phyloP scores from a whole-genome alignment of 1,140 invertebrate species.

The Cotesia vestalis region DNA sequence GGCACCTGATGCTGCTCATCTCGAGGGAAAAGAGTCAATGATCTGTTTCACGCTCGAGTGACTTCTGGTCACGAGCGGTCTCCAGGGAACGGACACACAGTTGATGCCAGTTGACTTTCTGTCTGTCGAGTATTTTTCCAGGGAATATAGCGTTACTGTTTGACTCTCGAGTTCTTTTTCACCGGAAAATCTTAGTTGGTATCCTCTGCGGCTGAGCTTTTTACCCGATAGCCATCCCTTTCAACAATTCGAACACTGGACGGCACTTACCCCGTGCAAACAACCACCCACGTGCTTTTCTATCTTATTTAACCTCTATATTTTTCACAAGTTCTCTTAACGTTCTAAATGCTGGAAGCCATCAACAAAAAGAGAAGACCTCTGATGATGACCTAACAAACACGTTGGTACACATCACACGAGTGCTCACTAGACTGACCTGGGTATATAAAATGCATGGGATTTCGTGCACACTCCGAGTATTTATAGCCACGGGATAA shows the following conservation, averaged over 20 bases:
- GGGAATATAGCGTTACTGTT: conserved; percentile 15
- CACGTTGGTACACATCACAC: conserved; percentile 45
- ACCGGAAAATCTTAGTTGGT: no score
- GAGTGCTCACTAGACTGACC: conserved; percentile 53
- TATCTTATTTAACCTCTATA: conserved; percentile 11
- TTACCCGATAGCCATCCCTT: conserved; percentile 15
- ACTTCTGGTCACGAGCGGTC: conserved; percentile 33
- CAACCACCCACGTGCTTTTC: conserved; percentile 42
- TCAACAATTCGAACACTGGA: conserved; percentile 50
- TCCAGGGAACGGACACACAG: conserved; percentile 23
- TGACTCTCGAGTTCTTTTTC: background rate
- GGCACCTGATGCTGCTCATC: conserved; percentile 7
- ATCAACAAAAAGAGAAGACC: conserved; percentile 13
- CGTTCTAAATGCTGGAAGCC: conserved; percentile 22
- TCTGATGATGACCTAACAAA: conserved; percentile 43
- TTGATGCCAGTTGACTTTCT: background rate
- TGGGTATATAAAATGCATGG: conserved; percentile 64
- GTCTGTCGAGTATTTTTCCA: conserved; percentile 17
- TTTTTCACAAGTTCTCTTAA: conserved; percentile 5
- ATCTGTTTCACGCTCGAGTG: conserved; percentile 28
- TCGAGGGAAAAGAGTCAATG: conserved; percentile 14
- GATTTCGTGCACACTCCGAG: conserved; percentile 51
- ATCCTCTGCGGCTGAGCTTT: background rate
- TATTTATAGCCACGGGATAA: conserved; percentile 16
- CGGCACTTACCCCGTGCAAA: conserved; percentile 61